Evolutionary conservation across 2,888 invertebrate species (phyloP), one percentile per base, ranked within the genome.

Genomic region (Lagria hirta): DNA sequence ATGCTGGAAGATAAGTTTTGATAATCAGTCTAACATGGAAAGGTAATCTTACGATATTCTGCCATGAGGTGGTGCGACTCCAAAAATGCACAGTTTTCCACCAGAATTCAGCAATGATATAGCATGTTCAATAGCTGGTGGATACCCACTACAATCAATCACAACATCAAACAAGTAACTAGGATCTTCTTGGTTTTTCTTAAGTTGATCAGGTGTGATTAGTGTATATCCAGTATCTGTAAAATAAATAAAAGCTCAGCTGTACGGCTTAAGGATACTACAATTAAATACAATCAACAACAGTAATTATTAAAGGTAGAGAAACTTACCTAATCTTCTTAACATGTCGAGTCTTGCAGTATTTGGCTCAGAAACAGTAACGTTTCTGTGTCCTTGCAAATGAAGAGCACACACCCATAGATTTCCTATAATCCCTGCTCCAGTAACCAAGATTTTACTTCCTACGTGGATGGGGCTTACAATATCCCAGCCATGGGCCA

Each of bases 391-490:
- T 0, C 86, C 86, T 24, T 82, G 81, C 3, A 81, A 74, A 60
- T 86, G 85, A 1, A 86, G 73, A 0, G 78, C 66, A 1, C 78
- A 77, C 1, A 80, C 69, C 84, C 85, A 86, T 1, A 87, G 69
- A 57, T 80, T 81, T 60, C 86, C 86, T 50, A 86, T 85, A 28
- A 86, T 85, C 1, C 86, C 86, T 35, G 85, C 84, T 0, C 86
- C 86, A 1, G 78, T 73, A 0, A 86, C 69, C 0, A 86, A 73
- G 10, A 85, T 78, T 49, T 76, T 79, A 20, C 75, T 63, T 0
- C 84, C 83, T 0, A 86, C 73, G 0, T 74, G 60, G 3, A 86
- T 66, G 0, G 83, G 82, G 7, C 75, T 72, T 1, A 83, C 76
- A 32, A 76, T 74, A 54, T 85, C 80, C 73, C 79, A 82, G 0